Percentiles rank a stretch among this genome's conserved stretches.
These are phyloP conservation scores for Lagenorhynchus albirostris DNA, from an alignment of 2,113 vertebrate genomes.

Conservation along the genomic window DNA sequence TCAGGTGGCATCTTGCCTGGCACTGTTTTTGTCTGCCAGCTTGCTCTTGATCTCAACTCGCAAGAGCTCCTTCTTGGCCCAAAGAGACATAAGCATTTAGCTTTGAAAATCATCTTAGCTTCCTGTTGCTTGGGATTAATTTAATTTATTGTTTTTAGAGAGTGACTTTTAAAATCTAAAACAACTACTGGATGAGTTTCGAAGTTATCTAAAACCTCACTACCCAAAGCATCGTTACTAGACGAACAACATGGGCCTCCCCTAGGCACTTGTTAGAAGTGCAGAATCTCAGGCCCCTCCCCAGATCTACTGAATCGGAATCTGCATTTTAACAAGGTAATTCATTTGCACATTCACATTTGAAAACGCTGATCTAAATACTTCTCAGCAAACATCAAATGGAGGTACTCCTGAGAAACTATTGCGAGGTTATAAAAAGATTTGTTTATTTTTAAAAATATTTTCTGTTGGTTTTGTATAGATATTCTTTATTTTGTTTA, in stretches of 20 bases:
- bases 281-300: not conserved
- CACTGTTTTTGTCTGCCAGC: not conserved
- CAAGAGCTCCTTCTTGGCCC: not conserved
- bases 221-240: not conserved
- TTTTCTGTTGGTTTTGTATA: not conserved
- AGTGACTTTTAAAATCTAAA: constrained; percentile 31
- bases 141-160: constrained; percentile 10
- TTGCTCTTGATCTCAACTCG: not conserved
- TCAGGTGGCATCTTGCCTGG: not conserved
- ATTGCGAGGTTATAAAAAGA: not conserved
- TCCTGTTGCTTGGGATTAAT: constrained; percentile 28
- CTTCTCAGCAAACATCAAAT: not conserved
- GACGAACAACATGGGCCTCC: not conserved
- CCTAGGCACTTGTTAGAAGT: not conserved
- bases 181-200: not conserved
- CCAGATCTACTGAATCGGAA: not conserved
- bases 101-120: constrained; percentile 26
- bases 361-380: not conserved
- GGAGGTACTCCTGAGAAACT: not conserved
- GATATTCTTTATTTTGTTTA: not conserved
- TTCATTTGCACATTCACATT: not conserved
- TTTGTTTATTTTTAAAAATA: not conserved
- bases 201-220: not conserved
- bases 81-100: not conserved
- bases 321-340: not conserved